These are phyloP conservation scores for Premnoplex brunnescens DNA, from an alignment of 2,797 vertebrate species.

Conservation along the genomic window DNA sequence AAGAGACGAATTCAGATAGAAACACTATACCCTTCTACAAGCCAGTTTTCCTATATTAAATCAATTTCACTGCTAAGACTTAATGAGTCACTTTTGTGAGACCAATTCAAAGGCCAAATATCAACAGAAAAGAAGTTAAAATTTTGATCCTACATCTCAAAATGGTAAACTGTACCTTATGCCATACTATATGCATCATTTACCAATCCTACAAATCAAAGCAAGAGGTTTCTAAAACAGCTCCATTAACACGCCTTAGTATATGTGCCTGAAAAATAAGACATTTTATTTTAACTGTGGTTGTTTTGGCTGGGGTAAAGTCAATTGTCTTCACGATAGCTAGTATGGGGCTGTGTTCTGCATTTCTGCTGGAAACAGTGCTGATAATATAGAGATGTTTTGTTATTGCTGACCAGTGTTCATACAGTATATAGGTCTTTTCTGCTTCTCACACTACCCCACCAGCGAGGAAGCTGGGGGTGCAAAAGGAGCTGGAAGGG, in stretches of 20 bases:
- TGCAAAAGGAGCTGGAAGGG: not conserved
- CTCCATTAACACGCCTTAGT: not conserved
- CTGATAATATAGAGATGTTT: not conserved
- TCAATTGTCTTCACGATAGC: not conserved
- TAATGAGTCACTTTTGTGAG: not conserved
- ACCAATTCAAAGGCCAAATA: not conserved
- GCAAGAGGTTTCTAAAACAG: not conserved
- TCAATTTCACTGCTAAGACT: not conserved
- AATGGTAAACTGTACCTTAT: not conserved
- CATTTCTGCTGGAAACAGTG: not conserved
- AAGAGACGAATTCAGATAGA: rapidly evolving
- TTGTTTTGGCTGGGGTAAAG: not conserved
- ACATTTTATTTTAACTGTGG: not conserved
- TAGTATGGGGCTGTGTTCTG: rapidly evolving
- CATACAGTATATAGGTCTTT: not conserved
- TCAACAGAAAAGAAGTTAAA: not conserved
- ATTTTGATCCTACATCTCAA: not conserved
- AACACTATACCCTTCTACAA: not conserved
- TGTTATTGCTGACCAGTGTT: not conserved
- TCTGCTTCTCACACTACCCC: not conserved
- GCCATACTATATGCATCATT: not conserved
- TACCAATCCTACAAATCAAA: not conserved
- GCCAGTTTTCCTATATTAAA: not conserved
- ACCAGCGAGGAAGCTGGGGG: not conserved
- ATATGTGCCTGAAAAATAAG: not conserved